Percentiles rank a stretch among this genome's conserved stretches.
Evolutionary conservation across 2,888 invertebrate species (phyloP).

Genomic region (Leptinotarsa peninsularis): DNA sequence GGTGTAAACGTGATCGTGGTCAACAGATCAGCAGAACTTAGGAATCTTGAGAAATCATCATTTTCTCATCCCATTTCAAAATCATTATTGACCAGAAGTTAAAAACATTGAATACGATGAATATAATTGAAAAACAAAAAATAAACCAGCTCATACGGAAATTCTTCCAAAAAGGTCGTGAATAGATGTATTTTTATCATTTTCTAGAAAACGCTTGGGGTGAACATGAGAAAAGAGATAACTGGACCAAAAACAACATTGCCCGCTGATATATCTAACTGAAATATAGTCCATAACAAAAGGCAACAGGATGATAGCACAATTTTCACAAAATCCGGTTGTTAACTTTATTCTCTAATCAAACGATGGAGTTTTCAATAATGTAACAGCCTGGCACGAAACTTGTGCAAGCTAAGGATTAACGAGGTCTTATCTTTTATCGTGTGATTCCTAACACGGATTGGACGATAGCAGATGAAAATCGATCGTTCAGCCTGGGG

Average conservation of each 20-base stretch:
- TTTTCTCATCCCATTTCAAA: too few relatives aligned
- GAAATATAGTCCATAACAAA: constrained; percentile 24
- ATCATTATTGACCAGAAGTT: too few relatives aligned
- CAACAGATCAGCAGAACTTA: too few relatives aligned
- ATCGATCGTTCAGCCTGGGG: too few relatives aligned
- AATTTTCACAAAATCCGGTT: constrained; percentile 15
- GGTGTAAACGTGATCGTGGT: too few relatives aligned
- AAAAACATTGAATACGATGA: background rate
- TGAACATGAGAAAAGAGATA: constrained; percentile 19
- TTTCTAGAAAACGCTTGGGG: background rate
- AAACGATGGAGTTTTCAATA: constrained; percentile 23
- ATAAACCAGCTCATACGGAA: background rate
- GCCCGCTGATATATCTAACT: constrained; percentile 17
- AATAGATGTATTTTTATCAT: constrained; percentile 6
- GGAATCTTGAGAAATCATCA: too few relatives aligned
- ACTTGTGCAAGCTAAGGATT: too few relatives aligned
- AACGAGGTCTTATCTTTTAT: too few relatives aligned
- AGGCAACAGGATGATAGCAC: constrained; percentile 15
- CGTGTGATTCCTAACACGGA: too few relatives aligned
- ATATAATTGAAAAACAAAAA: background rate
- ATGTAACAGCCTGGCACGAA: constrained; percentile 20
- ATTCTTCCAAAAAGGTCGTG: background rate
- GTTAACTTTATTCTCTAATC: constrained; percentile 31
- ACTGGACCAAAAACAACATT: constrained; percentile 19
- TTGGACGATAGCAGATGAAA: too few relatives aligned